These are phyloP conservation scores for Camptogramma bilineatum DNA, from an alignment of 2,888 invertebrate genomes.

Conservation along the genomic window DNA sequence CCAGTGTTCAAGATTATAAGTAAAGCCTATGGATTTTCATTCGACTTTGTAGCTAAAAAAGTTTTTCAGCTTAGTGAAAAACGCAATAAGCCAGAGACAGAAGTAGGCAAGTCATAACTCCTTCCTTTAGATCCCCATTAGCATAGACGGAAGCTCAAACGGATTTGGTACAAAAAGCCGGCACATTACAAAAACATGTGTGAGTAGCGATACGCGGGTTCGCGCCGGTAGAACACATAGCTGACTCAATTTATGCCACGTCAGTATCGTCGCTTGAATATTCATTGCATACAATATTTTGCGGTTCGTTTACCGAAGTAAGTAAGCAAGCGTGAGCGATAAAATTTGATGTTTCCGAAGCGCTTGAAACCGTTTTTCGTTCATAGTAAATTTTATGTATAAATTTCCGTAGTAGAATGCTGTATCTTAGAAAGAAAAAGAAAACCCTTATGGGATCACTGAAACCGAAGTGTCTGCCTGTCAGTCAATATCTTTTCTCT, in stretches of 20 bases:
- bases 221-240: slow-evolving; percentile 34
- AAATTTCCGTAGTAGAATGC: not conserved
- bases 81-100: not conserved
- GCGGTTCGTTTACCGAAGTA: slow-evolving; percentile 47
- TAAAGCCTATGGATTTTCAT: not conserved
- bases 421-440: not conserved
- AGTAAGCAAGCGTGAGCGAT: slow-evolving; percentile 33
- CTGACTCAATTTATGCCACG: slow-evolving; percentile 65
- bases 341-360: slow-evolving; percentile 34
- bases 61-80: not conserved
- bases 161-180: slow-evolving; percentile 31
- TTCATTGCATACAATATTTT: slow-evolving; percentile 64
- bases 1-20: too few relatives aligned
- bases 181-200: slow-evolving; percentile 35
- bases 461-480: not conserved
- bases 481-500: not conserved
- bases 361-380: slow-evolving; percentile 16
- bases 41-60: not conserved
- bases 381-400: slow-evolving; percentile 4
- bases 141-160: slow-evolving; percentile 27
- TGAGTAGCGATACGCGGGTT: slow-evolving; percentile 28
- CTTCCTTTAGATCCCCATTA: slow-evolving; percentile 26
- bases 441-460: not conserved
- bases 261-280: slow-evolving; percentile 68
- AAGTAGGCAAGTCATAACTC: slow-evolving; percentile 31